Base-by-base conservation (phyloP, 2,888 invertebrate genomes). In the Rhogogaster chlorosoma region DNA sequence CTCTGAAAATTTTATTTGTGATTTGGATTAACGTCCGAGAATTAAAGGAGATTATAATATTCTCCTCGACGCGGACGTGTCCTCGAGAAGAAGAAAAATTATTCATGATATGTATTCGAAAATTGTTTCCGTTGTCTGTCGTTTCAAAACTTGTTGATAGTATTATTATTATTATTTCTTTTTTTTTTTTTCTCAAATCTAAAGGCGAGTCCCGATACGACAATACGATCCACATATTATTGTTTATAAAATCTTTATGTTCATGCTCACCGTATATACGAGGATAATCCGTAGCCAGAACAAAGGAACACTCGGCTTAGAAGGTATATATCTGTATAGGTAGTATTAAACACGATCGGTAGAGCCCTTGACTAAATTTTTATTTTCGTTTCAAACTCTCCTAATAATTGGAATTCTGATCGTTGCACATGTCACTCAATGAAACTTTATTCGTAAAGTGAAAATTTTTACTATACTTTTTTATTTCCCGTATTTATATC, bases 201-300 rank as follows among this genome's bases (percentile, higher is more conserved):
- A 45, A 45, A 45, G 42, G 42, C 42, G 2, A 42, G 1, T 42
- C 12, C 10, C 12, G 12, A 42, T 42, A 10, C 10, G 42, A 42
- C 6, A n/a, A 49, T 49, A n/a, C n/a, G 49, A 42, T 53, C 1
- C n/a, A n/a, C 53, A 53, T n/a, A 53, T 53, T 53, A 53, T 53
- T 53, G 18, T 53, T 53, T 53, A 53, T 53, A n/a, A 53, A 53
- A 75, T 38, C 2, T 38, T 9, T 2, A 5, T 6, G 12, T 67
- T 45, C 22, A 89, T 49, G 89, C 91, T 91, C 88, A 91, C 91
- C 91, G 91, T 91, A 91, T 90, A 88, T 87, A 90, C 91, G 91
- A 91, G 91, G 90, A 90, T 91, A 91, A 91, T 91, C 91, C 91
- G 89, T 88, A 87, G 89, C 86, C 86, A 83, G 83, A 80, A 89